phyloP scores from a whole-genome alignment of 1,140 invertebrate species.

The Pseudobourletiella spinata region DNA sequence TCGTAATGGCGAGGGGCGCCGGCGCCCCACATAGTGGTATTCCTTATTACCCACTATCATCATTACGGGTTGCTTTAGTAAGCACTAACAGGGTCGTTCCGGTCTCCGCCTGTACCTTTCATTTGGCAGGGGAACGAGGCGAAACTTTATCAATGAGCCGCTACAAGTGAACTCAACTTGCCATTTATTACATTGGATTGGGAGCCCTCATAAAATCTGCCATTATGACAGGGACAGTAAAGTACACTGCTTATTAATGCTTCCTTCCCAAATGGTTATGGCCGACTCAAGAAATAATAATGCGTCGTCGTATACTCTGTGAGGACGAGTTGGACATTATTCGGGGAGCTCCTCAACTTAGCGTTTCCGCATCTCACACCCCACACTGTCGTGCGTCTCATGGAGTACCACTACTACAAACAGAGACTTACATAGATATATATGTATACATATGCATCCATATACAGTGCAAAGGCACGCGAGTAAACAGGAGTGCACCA shows the following conservation, averaged over 20 bases:
- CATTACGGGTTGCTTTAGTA: conserved; percentile 5
- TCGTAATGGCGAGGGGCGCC: too few relatives aligned
- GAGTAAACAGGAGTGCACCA: too few relatives aligned
- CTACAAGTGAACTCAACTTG: conserved; percentile 6
- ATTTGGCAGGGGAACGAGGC: neutral
- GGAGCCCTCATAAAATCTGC: conserved; percentile 3
- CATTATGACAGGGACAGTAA: conserved; percentile 7
- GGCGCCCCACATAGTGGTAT: neutral
- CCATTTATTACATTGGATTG: conserved; percentile 3
- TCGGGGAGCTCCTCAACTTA: neutral
- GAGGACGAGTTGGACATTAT: neutral
- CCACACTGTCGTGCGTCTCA: neutral
- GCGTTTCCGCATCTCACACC: neutral
- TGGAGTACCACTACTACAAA: neutral
- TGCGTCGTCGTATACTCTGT: neutral
- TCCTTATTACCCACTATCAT: neutral
- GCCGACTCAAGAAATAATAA: neutral
- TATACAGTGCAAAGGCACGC: neutral
- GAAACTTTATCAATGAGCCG: conserved; percentile 7
- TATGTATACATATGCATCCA: neutral
- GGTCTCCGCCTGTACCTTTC: neutral
- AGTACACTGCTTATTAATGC: conserved; percentile 4
- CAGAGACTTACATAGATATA: neutral
- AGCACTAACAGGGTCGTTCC: neutral
- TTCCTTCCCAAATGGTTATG: conserved; percentile 4